Percentiles rank a stretch among this genome's conserved stretches.
Evolutionary conservation across 2,113 vertebrate species (phyloP).

Genomic region (Candoia aspera): DNA sequence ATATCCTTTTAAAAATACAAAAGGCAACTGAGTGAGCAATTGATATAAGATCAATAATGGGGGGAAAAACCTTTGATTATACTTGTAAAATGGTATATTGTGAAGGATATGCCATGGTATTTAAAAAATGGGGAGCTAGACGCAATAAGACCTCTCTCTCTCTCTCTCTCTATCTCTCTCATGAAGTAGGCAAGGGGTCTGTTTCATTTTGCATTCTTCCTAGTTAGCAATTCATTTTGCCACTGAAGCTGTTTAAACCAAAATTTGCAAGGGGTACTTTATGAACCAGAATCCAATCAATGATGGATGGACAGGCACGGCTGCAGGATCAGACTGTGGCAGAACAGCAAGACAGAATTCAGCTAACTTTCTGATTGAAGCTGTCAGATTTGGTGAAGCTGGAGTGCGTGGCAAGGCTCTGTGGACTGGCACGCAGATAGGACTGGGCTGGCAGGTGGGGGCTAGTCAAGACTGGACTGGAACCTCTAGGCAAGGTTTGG

Average conservation of each 20-base stretch:
- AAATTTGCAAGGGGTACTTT: slow-evolving; percentile 12
- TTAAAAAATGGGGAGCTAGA: slow-evolving; percentile 35
- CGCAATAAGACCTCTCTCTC: not conserved
- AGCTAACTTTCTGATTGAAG: no score
- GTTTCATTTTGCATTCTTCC: not conserved
- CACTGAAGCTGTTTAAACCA: slow-evolving; percentile 20
- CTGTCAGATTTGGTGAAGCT: no score
- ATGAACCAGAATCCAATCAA: no score
- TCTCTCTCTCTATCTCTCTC: not conserved
- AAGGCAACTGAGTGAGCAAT: slow-evolving; percentile 3
- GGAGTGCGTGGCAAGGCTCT: no score
- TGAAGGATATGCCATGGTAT: slow-evolving; percentile 9
- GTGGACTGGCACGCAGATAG: no score
- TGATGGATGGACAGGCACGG: no score
- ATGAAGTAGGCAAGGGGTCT: not conserved
- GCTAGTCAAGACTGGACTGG: no score
- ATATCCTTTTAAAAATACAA: not conserved
- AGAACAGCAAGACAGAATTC: no score
- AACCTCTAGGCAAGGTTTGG: no score
- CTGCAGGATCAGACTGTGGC: no score
- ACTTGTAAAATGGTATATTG: slow-evolving; percentile 1
- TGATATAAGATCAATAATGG: slow-evolving; percentile 3
- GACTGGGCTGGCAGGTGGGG: no score
- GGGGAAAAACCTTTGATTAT: slow-evolving; percentile 27
- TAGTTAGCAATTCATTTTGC: slow-evolving; percentile 17